phyloP scores from a whole-genome alignment of 2,797 vertebrate species.

The Champsocephalus esox region DNA sequence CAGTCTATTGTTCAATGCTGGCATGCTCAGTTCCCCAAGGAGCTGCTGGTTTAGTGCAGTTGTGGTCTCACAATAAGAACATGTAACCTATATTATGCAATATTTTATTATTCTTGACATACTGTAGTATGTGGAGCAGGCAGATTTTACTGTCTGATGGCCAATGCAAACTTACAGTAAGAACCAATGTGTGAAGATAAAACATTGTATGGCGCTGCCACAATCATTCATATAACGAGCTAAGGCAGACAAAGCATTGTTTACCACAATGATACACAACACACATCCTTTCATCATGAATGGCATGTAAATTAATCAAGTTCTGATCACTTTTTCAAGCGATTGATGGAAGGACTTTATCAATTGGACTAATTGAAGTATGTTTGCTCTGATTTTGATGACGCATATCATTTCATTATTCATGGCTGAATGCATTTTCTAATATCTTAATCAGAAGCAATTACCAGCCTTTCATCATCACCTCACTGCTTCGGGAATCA shows the following conservation, averaged over 20 bases:
- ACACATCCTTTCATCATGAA: slow-evolving; percentile 23
- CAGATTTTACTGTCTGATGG: slow-evolving; percentile 26
- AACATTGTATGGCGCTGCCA: slow-evolving; percentile 22
- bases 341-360: slow-evolving; percentile 62
- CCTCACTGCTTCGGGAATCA: slow-evolving; percentile 66
- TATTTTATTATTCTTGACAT: slow-evolving; percentile 35
- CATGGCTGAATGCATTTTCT: slow-evolving; percentile 70
- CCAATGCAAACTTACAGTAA: slow-evolving; percentile 33
- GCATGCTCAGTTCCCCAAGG: slow-evolving; percentile 65
- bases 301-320: slow-evolving; percentile 38
- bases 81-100: slow-evolving; percentile 56
- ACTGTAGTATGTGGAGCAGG: slow-evolving; percentile 16
- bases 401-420: slow-evolving; percentile 77
- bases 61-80: slow-evolving; percentile 56
- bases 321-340: slow-evolving; percentile 51
- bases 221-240: slow-evolving; percentile 38
- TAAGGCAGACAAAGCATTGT: slow-evolving; percentile 19
- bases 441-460: slow-evolving; percentile 80
- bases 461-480: slow-evolving; percentile 73
- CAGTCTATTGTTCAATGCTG: slow-evolving; percentile 73
- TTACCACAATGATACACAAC: slow-evolving; percentile 27
- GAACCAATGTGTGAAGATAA: slow-evolving; percentile 15
- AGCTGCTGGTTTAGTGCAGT: slow-evolving; percentile 63
- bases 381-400: slow-evolving; percentile 70
- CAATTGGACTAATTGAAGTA: slow-evolving; percentile 67